Conservation (phyloP, 2,888 invertebrate species). For the Lymantria monacha region DNA sequence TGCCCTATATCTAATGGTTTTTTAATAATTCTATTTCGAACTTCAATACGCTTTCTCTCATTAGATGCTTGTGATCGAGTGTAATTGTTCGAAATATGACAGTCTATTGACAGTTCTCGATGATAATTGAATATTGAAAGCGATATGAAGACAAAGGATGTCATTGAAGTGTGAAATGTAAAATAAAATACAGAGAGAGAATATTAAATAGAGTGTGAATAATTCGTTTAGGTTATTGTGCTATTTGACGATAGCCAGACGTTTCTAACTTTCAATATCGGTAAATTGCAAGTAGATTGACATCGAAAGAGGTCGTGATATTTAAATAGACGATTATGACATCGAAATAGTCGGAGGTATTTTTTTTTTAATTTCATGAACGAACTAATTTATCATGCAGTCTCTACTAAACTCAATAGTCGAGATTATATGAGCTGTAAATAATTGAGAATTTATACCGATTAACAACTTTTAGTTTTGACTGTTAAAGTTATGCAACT, state of each 20-base stretch:
- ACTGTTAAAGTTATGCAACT: too few relatives aligned
- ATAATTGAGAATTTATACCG: too few relatives aligned
- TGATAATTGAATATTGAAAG: constrained; percentile 63
- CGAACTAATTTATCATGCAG: too few relatives aligned
- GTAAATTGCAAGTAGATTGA: background rate
- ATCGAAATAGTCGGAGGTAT: background rate
- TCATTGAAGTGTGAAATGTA: constrained; percentile 41
- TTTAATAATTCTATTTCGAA: constrained; percentile 75
- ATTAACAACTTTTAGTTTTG: too few relatives aligned
- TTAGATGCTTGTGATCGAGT: constrained; percentile 67
- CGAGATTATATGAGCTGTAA: too few relatives aligned
- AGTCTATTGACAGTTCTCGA: constrained; percentile 69
- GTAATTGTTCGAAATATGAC: constrained; percentile 70
- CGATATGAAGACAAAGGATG: constrained; percentile 41
- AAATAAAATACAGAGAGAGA: constrained; percentile 21
- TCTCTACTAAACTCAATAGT: too few relatives aligned
- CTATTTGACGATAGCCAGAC: background rate
- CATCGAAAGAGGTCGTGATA: background rate
- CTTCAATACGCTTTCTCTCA: constrained; percentile 53
- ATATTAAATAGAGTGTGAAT: constrained; percentile 33
- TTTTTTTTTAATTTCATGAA: background rate
- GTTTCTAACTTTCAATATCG: background rate
- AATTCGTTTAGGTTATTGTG: constrained; percentile 9
- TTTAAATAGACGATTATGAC: background rate
- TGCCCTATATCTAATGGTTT: constrained; percentile 77